Evolutionary conservation across 2,888 invertebrate species (phyloP).

Genomic region (Limnephilus marmoratus): DNA sequence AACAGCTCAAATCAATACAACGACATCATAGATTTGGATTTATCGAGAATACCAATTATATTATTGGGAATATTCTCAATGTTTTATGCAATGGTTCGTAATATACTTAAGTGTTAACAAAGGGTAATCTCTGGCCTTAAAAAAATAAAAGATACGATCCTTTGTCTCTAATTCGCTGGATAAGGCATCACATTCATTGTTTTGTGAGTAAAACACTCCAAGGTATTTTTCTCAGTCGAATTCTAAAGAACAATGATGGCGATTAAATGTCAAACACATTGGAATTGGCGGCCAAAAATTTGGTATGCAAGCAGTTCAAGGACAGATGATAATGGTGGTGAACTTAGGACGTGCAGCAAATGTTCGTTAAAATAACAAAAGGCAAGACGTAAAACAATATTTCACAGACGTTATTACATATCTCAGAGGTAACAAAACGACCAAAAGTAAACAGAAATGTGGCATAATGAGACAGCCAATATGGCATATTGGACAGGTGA

Average conservation of each 20-base stretch:
- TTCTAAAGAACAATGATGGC: not conserved
- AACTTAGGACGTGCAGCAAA: conserved; percentile 28
- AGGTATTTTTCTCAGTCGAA: not conserved
- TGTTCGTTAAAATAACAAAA: conserved; percentile 19
- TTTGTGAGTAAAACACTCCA: not conserved
- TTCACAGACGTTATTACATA: conserved; percentile 10
- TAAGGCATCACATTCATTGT: not conserved
- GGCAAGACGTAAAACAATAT: not conserved
- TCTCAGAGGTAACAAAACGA: not conserved
- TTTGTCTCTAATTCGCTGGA: not conserved
- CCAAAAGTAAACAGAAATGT: conserved; percentile 15
- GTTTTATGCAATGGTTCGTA: too few species aligned
- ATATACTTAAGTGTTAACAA: not conserved
- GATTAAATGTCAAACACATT: not conserved
- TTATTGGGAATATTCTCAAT: too few species aligned
- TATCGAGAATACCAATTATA: not conserved
- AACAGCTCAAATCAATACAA: not conserved
- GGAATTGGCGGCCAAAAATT: not conserved
- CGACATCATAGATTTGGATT: not conserved
- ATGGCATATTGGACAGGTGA: conserved; percentile 30
- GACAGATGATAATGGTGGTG: not conserved
- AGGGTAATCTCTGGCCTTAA: not conserved
- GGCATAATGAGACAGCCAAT: conserved; percentile 32
- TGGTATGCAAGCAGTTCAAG: not conserved
- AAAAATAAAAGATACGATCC: not conserved